These are phyloP conservation scores for Crocallis elinguaria DNA, from an alignment of 2,888 invertebrate species.

Conservation along the genomic window DNA sequence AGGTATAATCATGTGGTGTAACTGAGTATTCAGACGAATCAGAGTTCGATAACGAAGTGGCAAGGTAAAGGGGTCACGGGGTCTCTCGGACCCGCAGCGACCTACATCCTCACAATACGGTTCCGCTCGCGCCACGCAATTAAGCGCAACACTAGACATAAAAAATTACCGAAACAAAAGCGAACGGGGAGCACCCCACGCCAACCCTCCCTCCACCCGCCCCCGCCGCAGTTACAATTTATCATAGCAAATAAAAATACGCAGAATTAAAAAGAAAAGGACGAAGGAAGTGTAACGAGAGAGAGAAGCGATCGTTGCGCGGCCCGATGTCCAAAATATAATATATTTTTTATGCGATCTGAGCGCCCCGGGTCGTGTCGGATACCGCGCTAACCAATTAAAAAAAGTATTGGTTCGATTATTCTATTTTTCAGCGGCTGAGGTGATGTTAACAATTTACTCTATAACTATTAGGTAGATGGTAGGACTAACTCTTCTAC, in stretches of 20 bases:
- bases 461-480: too few species aligned
- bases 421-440: slow-evolving; percentile 20
- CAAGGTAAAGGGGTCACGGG: slow-evolving; percentile 71
- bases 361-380: slow-evolving; percentile 41
- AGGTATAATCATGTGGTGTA: neutral
- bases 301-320: slow-evolving; percentile 63
- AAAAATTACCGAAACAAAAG: slow-evolving; percentile 84
- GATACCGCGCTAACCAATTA: slow-evolving; percentile 50
- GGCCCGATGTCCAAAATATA: slow-evolving; percentile 70
- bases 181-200: slow-evolving; percentile 54
- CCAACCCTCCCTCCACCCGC: slow-evolving; percentile 40
- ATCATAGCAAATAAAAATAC: slow-evolving; percentile 85
- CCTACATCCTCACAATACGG: slow-evolving; percentile 78
- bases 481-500: too few species aligned
- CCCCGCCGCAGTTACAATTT: slow-evolving; percentile 79
- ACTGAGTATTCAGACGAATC: neutral
- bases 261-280: slow-evolving; percentile 82
- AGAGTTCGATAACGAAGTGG: slow-evolving; percentile 42
- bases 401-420: slow-evolving; percentile 43
- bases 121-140: slow-evolving; percentile 79
- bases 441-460: too few species aligned
- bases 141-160: slow-evolving; percentile 81
- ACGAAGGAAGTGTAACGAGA: slow-evolving; percentile 75
- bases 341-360: slow-evolving; percentile 59
- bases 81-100: slow-evolving; percentile 59